Evolutionary conservation across 2,888 invertebrate genomes (phyloP), one percentile per base, ranked within the genome.

Genomic region (Phrixothrix hirtus): DNA sequence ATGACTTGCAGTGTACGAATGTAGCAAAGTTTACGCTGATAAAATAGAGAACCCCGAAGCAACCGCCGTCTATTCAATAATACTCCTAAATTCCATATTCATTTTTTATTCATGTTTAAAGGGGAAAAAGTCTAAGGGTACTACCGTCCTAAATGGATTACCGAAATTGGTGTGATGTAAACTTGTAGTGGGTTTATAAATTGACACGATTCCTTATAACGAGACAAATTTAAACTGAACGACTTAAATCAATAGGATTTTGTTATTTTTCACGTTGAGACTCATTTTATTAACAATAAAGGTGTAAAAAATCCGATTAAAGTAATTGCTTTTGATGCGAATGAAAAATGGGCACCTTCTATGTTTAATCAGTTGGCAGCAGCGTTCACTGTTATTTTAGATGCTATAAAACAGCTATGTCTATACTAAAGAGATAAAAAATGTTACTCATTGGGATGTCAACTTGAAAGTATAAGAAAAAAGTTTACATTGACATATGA

Each of bases 31-130:
- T 54, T 53, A 47, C 36, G 47, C 46, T 47, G 53, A 53, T 53
- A 54, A 54, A 53, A 47, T 43, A 37, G 43, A 38, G 43, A 48
- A 16, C 54, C 48, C 38, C 31, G 15, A 38, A 46, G 50, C 43
- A 42, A 38, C 48, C 46, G 50, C 50, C 45, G 45, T 57, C 57
- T 55, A 61, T 61, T 61, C 57, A 61, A 61, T 61, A 61, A 61
- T 58, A 59, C 58, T 56, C 55, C 52, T 46, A 55, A 61, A 59
- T 61, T 61, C 59, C 61, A 58, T 58, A 59, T 61, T 61, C 61
- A 61, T 59, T 58, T 58, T 56, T 61, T 59, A 61, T 61, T 59
- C 59, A 61, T 59, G 56, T 45, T 50, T 36, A 50, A 38, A 43
- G 47, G 58, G 58, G 56, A 43, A 46, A 50, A 49, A 42, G 39